Evolutionary conservation across 2,113 vertebrate genomes (phyloP).

Genomic region (Stercorarius parasiticus): DNA sequence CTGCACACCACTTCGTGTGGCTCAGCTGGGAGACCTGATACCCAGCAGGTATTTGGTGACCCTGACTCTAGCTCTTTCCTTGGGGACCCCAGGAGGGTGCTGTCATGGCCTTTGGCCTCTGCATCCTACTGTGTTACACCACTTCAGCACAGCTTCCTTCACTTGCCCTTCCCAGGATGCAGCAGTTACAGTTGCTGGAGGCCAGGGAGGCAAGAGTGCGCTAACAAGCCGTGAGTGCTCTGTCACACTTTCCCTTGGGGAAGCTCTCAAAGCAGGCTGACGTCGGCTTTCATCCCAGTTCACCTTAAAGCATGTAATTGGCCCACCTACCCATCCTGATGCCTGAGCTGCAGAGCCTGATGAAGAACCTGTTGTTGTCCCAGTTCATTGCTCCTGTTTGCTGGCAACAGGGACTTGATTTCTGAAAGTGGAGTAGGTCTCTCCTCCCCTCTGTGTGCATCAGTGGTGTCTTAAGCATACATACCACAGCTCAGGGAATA

Average conservation of each 20-base stretch:
- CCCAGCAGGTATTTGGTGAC: background rate
- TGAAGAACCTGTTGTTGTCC: background rate
- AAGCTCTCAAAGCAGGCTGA: background rate
- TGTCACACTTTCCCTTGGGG: background rate
- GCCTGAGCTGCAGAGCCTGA: background rate
- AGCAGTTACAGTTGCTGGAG: background rate
- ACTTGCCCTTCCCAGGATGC: background rate
- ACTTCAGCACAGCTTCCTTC: background rate
- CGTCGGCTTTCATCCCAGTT: background rate
- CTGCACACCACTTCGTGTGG: fast-evolving
- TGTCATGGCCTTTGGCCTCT: background rate
- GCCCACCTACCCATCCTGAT: background rate
- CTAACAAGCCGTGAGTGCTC: background rate
- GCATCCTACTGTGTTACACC: background rate
- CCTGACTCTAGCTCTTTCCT: background rate
- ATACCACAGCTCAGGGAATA: background rate
- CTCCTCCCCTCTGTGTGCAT: background rate
- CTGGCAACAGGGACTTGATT: background rate
- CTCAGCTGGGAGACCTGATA: background rate
- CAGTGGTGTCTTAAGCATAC: background rate
- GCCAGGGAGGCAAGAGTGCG: background rate
- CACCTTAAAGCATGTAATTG: background rate
- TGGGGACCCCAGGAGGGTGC: background rate
- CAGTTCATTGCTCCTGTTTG: background rate
- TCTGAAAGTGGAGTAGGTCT: slow-evolving; percentile 23